Evolutionary conservation across 2,797 vertebrate genomes (phyloP).

Genomic region (Perodicticus potto): DNA sequence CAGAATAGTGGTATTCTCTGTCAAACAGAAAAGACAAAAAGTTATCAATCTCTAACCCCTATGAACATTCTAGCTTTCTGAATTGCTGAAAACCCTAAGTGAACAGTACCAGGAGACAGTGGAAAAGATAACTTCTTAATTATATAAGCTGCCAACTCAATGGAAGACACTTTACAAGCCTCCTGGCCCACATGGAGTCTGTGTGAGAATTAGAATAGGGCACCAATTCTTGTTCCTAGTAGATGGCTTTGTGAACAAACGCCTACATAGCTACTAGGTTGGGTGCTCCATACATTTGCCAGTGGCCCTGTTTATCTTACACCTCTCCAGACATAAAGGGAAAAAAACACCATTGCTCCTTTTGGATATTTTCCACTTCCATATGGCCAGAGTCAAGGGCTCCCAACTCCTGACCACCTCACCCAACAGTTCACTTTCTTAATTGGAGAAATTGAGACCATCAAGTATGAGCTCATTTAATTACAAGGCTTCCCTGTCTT

Average conservation of each 20-base stretch:
- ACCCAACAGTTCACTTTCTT: neutral
- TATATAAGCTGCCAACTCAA: fast-evolving
- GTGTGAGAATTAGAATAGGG: neutral
- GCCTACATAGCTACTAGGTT: neutral
- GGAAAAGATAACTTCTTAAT: neutral
- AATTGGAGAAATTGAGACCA: neutral
- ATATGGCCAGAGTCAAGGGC: neutral
- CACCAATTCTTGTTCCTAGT: neutral
- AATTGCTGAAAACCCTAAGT: neutral
- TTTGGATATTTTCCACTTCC: neutral
- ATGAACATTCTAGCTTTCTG: neutral
- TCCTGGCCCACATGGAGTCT: neutral
- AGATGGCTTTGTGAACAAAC: neutral
- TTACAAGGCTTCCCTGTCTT: neutral
- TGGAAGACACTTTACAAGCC: neutral
- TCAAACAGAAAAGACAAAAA: constrained; percentile 60
- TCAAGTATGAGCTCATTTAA: neutral
- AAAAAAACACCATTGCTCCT: neutral
- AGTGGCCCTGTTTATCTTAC: neutral
- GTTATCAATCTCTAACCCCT: neutral
- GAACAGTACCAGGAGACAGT: neutral
- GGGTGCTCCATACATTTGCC: neutral
- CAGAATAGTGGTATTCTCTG: constrained; percentile 83
- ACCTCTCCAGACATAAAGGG: neutral
- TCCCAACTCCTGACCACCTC: neutral